phyloP scores from a whole-genome alignment of 2,888 invertebrate species.

The Polyommatus iphigenia region DNA sequence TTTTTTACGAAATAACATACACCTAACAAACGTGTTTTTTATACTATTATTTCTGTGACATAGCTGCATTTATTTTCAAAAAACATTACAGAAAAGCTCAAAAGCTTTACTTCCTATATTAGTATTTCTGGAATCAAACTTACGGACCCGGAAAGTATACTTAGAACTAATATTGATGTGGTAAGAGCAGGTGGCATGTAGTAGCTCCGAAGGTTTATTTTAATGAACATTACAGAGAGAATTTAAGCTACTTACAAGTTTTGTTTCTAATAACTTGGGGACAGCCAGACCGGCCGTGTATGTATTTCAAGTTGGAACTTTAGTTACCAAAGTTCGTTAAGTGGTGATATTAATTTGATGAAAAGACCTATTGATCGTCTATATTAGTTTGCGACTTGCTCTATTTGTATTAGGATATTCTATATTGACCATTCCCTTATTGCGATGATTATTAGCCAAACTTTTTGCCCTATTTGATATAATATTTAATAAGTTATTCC shows the following conservation, averaged over 20 bases:
- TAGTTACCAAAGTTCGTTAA: constrained; percentile 50
- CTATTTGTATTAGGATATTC: constrained; percentile 37
- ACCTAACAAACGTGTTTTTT: too few relatives aligned
- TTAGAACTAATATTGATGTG: neutral
- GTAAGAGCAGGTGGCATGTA: constrained; percentile 15
- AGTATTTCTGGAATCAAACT: neutral
- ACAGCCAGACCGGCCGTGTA: constrained; percentile 54
- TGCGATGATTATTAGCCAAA: neutral
- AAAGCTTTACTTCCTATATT: neutral
- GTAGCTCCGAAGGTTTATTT: constrained; percentile 58
- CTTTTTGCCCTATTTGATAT: too few relatives aligned
- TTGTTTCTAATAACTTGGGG: constrained; percentile 61
- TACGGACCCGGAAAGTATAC: neutral
- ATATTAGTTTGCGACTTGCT: constrained; percentile 43
- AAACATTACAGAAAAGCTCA: too few relatives aligned
- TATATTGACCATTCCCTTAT: neutral
- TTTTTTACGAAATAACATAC: too few relatives aligned
- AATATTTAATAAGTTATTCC: too few relatives aligned
- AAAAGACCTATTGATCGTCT: constrained; percentile 58
- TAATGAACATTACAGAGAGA: constrained; percentile 63
- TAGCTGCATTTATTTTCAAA: too few relatives aligned
- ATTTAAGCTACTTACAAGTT: constrained; percentile 75
- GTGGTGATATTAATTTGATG: constrained; percentile 62
- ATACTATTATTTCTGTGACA: too few relatives aligned
- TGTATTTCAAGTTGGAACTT: constrained; percentile 52